Conservation (phyloP, 2,113 vertebrate genomes). For the Microtus oregoni region DNA sequence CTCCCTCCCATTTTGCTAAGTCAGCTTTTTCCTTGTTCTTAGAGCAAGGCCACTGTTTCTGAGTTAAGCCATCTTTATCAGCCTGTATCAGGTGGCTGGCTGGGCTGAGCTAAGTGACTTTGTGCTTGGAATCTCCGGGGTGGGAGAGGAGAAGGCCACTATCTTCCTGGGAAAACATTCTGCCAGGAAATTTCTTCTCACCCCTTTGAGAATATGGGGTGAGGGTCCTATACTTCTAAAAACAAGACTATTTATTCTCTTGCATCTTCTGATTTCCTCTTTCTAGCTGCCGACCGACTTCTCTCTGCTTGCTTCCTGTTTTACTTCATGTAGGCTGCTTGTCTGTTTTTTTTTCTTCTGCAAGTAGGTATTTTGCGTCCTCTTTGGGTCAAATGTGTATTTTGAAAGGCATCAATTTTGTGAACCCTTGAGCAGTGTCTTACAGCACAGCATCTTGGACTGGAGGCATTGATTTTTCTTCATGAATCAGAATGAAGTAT, state of each 20-base stretch:
- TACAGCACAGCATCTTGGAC: constrained; percentile 1
- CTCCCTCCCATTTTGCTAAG: too few relatives aligned
- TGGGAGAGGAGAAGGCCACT: too few relatives aligned
- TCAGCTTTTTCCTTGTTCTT: too few relatives aligned
- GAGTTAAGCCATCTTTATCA: too few relatives aligned
- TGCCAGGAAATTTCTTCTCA: too few relatives aligned
- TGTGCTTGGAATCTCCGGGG: too few relatives aligned
- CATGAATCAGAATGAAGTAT: constrained; percentile 11
- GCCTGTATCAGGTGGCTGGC: too few relatives aligned
- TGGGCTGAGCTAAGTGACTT: too few relatives aligned
- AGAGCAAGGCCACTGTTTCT: too few relatives aligned
- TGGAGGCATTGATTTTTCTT: not conserved
- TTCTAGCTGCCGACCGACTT: not conserved
- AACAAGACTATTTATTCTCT: not conserved
- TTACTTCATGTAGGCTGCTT: not conserved
- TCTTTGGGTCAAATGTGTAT: not conserved
- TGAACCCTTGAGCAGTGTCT: not conserved
- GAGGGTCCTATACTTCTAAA: not conserved
- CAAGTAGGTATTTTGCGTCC: constrained; percentile 5
- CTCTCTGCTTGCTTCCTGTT: constrained; percentile 20
- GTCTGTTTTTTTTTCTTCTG: not conserved
- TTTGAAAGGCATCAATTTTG: constrained; percentile 34
- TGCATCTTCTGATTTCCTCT: constrained; percentile 26
- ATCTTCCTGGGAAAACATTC: too few relatives aligned
- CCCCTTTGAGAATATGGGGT: too few relatives aligned